Evolutionary conservation across 2,888 invertebrate species (phyloP).

Genomic region (Ganaspis brasiliensis): DNA sequence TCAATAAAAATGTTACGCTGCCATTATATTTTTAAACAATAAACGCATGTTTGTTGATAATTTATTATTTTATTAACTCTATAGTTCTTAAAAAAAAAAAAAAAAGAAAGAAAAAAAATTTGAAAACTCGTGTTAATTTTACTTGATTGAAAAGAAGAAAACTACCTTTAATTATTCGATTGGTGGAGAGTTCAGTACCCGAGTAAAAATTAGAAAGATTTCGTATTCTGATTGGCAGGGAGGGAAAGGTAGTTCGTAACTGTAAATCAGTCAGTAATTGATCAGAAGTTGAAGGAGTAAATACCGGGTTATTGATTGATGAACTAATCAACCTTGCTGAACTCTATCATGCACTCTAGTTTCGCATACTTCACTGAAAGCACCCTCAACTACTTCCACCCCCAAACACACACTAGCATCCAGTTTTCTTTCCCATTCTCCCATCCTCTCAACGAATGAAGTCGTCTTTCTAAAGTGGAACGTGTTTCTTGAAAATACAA

Average conservation of each 20-base stretch:
- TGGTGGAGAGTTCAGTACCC: conserved; percentile 29
- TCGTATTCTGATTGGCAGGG: conserved; percentile 46
- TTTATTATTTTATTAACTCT: too few relatives aligned
- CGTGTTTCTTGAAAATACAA: conserved; percentile 42
- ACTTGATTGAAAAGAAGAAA: too few relatives aligned
- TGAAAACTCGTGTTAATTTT: too few relatives aligned
- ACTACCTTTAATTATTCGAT: not conserved
- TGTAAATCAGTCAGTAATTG: conserved; percentile 75
- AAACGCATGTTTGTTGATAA: too few relatives aligned
- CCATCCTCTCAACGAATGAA: conserved; percentile 22
- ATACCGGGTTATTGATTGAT: conserved; percentile 78
- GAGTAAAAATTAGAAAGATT: conserved; percentile 68
- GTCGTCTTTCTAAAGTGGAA: conserved; percentile 33
- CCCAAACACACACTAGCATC: conserved; percentile 20
- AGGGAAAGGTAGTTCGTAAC: conserved; percentile 50
- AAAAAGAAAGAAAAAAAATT: too few relatives aligned
- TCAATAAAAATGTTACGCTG: too few relatives aligned
- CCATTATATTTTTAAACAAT: too few relatives aligned
- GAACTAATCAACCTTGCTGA: conserved; percentile 74
- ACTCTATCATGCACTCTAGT: conserved; percentile 52
- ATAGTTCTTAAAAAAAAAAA: too few relatives aligned
- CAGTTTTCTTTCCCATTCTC: conserved; percentile 41
- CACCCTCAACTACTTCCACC: conserved; percentile 4
- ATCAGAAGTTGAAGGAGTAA: conserved; percentile 76
- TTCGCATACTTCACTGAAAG: conserved; percentile 31